phyloP scores from a whole-genome alignment of 2,888 invertebrate species.

The Amiota minor region DNA sequence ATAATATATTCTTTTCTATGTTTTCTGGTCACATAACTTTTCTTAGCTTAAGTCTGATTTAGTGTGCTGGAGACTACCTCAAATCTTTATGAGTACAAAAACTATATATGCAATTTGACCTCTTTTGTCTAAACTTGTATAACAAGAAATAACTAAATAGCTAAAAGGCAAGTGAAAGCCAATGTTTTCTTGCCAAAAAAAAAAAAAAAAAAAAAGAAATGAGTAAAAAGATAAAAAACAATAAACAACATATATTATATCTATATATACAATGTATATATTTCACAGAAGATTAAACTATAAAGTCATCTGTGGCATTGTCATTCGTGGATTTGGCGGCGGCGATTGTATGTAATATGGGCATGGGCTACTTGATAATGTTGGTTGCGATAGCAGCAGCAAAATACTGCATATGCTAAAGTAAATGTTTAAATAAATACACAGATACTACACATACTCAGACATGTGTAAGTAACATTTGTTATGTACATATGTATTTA shows the following conservation, averaged over 20 bases:
- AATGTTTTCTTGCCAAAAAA: background rate
- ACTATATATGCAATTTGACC: too few relatives aligned
- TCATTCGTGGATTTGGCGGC: background rate
- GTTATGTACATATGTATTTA: background rate
- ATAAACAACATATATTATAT: background rate
- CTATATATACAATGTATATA: background rate
- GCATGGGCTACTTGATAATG: background rate
- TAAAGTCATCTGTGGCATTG: conserved; percentile 18
- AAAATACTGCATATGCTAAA: background rate
- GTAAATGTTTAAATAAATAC: background rate
- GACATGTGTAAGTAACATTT: too few relatives aligned
- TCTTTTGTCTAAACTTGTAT: conserved; percentile 4
- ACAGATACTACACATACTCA: background rate
- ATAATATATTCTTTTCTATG: too few relatives aligned
- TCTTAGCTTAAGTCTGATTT: too few relatives aligned
- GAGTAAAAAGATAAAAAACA: conserved; percentile 15
- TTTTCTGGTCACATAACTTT: too few relatives aligned
- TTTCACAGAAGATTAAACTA: conserved; percentile 3
- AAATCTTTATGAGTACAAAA: too few relatives aligned
- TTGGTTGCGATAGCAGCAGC: background rate
- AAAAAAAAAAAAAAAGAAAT: conserved; percentile 15
- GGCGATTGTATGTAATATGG: too few relatives aligned
- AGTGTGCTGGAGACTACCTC: too few relatives aligned
- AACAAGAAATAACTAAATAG: background rate
- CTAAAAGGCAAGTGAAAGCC: conserved; percentile 18